phyloP scores from a whole-genome alignment of 2,888 invertebrate species.

The Drosophila demipolita region DNA sequence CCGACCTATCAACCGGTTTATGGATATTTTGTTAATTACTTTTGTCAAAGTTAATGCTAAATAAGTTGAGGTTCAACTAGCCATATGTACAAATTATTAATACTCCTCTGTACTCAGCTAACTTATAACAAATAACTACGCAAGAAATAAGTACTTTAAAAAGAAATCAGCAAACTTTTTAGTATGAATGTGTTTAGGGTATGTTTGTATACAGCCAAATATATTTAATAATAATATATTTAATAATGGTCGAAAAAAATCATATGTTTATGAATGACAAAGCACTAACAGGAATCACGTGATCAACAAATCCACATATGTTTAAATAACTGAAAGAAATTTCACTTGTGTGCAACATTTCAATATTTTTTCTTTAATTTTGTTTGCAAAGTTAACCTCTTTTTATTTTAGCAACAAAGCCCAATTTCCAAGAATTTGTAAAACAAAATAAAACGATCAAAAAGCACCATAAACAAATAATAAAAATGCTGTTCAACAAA shows the following conservation, averaged over 20 bases:
- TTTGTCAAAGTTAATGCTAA: background rate
- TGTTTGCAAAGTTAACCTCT: background rate
- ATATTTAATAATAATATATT: conserved; percentile 2
- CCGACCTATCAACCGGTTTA: conserved; percentile 32
- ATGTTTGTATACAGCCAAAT: background rate
- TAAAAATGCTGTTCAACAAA: conserved; percentile 1
- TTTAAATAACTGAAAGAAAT: background rate
- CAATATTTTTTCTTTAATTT: conserved; percentile 32
- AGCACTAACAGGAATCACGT: background rate
- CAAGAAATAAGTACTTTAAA: background rate
- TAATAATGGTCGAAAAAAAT: conserved; percentile 3
- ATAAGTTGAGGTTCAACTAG: background rate
- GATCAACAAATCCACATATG: conserved; percentile 3
- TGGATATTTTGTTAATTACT: background rate
- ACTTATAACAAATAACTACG: background rate
- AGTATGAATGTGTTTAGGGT: background rate
- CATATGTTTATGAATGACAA: background rate
- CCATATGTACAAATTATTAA: background rate
- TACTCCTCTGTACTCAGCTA: background rate
- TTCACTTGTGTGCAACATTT: too few species aligned
- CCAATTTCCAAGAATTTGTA: conserved; percentile 37
- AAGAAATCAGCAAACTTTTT: background rate
- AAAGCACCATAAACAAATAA: conserved; percentile 36
- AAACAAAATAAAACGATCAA: conserved; percentile 38
- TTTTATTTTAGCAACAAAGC: conserved; percentile 8